Evolutionary conservation across 2,113 vertebrate species (phyloP), one percentile per base, ranked within the genome.

Genomic region (Gasterosteus aculeatus): DNA sequence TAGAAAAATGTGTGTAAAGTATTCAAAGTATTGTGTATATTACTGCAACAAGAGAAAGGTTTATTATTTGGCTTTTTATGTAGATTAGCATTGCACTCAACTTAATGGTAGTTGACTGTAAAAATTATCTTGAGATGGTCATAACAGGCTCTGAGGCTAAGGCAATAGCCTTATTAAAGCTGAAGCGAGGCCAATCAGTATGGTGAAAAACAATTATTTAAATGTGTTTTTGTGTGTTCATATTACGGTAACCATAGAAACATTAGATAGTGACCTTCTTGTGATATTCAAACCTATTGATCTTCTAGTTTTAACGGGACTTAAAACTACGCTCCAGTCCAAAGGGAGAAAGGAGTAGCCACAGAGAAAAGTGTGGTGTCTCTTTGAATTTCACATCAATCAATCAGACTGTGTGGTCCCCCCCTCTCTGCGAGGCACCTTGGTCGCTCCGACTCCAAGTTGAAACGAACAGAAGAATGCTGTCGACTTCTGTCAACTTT

Each of bases 231-330:
- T 73, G 64, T 63, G 0, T 12, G 46, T 60, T 39, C 35, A 44
- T 61, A 56, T 58, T 67, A 60, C 2, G 1, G 70, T 83, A 18
- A 46, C 51, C 69, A 68, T 63, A 59, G 71, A 47, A 68, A 82
- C 66, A 70, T 61, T 31, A 41, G 49, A 29, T 57, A 38, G 59
- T 78, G 80, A 86, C 78, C 72, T 85, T 76, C 51, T 77, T 66
- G 75, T 72, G 54, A 80, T 81, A 84, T 70, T 82, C 68, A 69
- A 51, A 73, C 46, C 44, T 64, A 69, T 80, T 78, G 80, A 89
- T 85, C 60, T 19, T 33, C 18, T 31, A 64, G 44, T 44, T 67
- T 76, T 65, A 60, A 80, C 42, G 56, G 22, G 77, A 77, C 1
- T 22, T n/a, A n/a, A n/a, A n/a, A n/a, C 26, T 2, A 5, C 22